Percentiles rank a stretch among this genome's conserved stretches.
Conservation (phyloP, 2,797 vertebrate species). For the Sebastes vulpes region DNA sequence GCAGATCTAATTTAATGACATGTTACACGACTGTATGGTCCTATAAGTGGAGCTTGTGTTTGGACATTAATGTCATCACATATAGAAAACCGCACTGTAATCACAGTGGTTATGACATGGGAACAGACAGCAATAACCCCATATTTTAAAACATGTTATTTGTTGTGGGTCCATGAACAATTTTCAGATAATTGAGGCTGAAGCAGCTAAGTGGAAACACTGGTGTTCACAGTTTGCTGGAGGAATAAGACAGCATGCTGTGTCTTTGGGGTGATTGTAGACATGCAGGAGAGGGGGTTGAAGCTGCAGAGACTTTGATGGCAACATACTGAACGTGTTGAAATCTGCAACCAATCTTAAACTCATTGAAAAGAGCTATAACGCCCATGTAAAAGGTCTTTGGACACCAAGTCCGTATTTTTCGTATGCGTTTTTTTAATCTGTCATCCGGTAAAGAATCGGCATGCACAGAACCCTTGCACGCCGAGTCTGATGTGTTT, state of each 20-base stretch:
- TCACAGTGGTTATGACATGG: neutral
- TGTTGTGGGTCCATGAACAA: neutral
- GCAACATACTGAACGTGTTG: neutral
- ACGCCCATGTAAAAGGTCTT: neutral
- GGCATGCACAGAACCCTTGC: too few species aligned
- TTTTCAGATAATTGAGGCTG: neutral
- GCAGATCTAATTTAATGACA: neutral
- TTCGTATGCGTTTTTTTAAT: too few species aligned
- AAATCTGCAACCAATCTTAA: constrained; percentile 41
- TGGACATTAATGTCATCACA: neutral
- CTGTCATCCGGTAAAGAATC: too few species aligned
- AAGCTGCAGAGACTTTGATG: constrained; percentile 14
- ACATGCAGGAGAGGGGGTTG: constrained; percentile 53
- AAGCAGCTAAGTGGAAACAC: constrained; percentile 51
- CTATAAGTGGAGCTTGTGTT: neutral
- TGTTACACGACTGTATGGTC: constrained; percentile 1
- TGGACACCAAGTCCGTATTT: too few species aligned
- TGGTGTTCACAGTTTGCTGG: constrained; percentile 32
- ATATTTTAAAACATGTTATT: neutral
- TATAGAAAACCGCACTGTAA: neutral
- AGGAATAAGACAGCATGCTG: constrained; percentile 59
- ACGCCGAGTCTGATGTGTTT: too few species aligned
- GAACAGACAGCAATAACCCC: neutral
- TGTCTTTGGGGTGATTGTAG: constrained; percentile 20
- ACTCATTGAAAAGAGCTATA: constrained; percentile 5